Evolutionary conservation across 1,140 invertebrate species (phyloP), one percentile per base, ranked within the genome.

Genomic region (Scylla paramamosain): DNA sequence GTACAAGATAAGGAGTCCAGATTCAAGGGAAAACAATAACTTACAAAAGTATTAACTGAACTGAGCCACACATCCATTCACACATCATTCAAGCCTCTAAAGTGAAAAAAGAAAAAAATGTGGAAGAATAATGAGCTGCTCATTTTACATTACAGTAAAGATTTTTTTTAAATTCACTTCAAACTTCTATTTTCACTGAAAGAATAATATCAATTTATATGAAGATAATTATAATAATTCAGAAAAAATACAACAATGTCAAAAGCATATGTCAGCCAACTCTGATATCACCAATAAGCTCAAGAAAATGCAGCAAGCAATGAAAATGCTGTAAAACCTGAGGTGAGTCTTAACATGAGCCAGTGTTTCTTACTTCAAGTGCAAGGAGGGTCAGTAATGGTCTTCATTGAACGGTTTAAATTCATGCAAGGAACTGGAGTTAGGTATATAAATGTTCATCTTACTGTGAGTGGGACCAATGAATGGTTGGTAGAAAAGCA

Each of bases 21-120:
- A 77, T 77, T 77, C 20, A 77, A 77, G 20, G n/a, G 67, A 77
- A 77, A 77, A 77, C n/a, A 77, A 77, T n/a, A 77, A 77, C 67
- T 77, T 77, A 77, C 1, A 77, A 77, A n/a, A n/a, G 8, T 12
- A 77, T 1, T 77, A 0, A 77, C 12, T 77, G 20, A 59, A 59
- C 16, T 59, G 52, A 20, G 10, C 52, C 52, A 59, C 10, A 59
- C 52, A 59, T 59, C 52, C 67, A 77, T 77, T 77, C 67, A 25
- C 67, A 25, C 67, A n/a, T 7, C 25, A 77, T n/a, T n/a, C 20
- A 77, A 77, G 67, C 67, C 67, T 20, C 10, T 59, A 14, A 59
- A 77, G 8, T 12, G 1, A n/a, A 77, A 20, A 20, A 20, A n/a
- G 8, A 1, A 77, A 77, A 59, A 16, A 77, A 20, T n/a, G 0